phyloP scores from a whole-genome alignment of 1,140 invertebrate genomes.

The Oedothorax gibbosus region DNA sequence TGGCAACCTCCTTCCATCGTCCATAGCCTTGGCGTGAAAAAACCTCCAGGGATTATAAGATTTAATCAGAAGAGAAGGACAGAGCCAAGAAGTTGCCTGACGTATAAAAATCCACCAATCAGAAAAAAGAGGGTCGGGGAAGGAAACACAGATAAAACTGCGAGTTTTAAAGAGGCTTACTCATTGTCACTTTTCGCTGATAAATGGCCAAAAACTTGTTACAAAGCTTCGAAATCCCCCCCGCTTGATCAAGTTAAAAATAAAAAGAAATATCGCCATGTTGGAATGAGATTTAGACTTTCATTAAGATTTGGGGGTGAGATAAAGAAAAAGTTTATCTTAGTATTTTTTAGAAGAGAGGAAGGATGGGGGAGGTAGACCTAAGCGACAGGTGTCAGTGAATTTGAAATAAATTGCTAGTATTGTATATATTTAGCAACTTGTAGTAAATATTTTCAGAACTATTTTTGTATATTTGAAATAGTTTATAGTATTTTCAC shows the following conservation, averaged over 20 bases:
- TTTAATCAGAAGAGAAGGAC: conserved; percentile 50
- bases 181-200: conserved; percentile 56
- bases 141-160: conserved; percentile 40
- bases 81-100: conserved; percentile 38
- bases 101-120: conserved; percentile 43
- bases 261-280: conserved; percentile 28
- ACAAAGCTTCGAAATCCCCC: not conserved
- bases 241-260: conserved; percentile 25
- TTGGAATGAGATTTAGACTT: conserved; percentile 33
- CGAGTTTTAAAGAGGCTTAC: conserved; percentile 57
- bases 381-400: conserved; percentile 12
- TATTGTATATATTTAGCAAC: not conserved
- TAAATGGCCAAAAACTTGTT: conserved; percentile 59
- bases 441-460: no score
- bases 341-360: no score
- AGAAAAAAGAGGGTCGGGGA: not conserved
- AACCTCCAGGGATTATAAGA: conserved; percentile 51
- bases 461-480: no score
- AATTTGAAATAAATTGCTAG: conserved; percentile 8
- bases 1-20: not conserved
- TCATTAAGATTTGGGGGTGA: conserved; percentile 29
- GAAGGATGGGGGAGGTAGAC: not conserved
- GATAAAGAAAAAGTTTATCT: not conserved
- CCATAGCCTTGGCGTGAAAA: not conserved
- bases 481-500: no score